Evolutionary conservation across 2,888 invertebrate species (phyloP).

Genomic region (Ochropleura leucogaster): DNA sequence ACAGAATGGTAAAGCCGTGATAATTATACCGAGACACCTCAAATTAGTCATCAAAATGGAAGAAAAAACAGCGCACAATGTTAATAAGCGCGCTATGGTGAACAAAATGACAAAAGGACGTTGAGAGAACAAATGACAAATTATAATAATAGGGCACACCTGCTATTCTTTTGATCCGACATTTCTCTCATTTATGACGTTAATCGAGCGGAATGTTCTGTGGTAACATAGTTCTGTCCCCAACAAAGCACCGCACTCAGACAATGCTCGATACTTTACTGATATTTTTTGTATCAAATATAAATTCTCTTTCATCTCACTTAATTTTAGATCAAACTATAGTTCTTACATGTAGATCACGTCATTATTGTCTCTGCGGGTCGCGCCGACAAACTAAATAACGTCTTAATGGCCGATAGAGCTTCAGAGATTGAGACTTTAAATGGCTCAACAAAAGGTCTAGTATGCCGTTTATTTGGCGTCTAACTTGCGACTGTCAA

Average conservation of each 20-base stretch:
- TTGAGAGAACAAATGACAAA: conserved; percentile 87
- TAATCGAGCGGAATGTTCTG: conserved; percentile 88
- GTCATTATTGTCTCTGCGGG: conserved; percentile 88
- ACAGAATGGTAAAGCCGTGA: conserved; percentile 57
- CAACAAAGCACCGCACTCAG: conserved; percentile 86
- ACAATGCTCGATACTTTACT: conserved; percentile 86
- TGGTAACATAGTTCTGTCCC: conserved; percentile 86
- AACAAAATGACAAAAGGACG: conserved; percentile 81
- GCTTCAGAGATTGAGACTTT: conserved; percentile 69
- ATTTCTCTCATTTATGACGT: conserved; percentile 90
- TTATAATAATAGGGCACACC: conserved; percentile 89
- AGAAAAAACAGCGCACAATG: conserved; percentile 72
- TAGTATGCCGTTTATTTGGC: conserved; percentile 56
- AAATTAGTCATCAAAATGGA: conserved; percentile 71
- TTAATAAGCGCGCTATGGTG: conserved; percentile 78
- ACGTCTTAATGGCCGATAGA: conserved; percentile 66
- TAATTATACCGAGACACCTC: conserved; percentile 68
- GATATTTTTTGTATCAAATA: conserved; percentile 88
- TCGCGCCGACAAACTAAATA: conserved; percentile 68
- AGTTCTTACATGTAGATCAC: conserved; percentile 89
- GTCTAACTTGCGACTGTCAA: conserved; percentile 72
- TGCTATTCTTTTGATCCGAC: conserved; percentile 90
- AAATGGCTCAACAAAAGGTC: conserved; percentile 63
- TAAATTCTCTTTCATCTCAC: conserved; percentile 89
- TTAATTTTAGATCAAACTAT: conserved; percentile 90